A percentile compares a stretch with the other conserved stretches of the same genome.
Evolutionary conservation across 35 echinoderm and acorn worm genomes (phyloP).

Genomic region (Lytechinus pictus): DNA sequence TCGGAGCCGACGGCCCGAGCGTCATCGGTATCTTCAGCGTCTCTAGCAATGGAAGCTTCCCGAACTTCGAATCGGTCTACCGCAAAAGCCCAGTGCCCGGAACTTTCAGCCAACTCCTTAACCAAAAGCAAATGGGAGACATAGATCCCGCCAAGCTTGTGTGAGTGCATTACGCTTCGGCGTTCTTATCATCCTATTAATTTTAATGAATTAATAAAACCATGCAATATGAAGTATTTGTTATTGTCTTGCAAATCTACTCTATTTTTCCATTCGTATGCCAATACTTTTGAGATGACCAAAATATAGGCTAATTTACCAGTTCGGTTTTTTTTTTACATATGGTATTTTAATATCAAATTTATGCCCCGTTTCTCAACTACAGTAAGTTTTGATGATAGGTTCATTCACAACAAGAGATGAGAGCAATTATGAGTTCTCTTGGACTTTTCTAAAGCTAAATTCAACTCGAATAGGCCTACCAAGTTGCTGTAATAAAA

Average conservation of each 20-base stretch:
- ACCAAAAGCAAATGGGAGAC: neutral
- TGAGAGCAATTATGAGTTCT: no score
- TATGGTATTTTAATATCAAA: no score
- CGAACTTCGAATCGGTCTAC: slow-evolving; percentile 23
- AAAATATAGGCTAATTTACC: no score
- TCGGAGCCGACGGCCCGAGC: slow-evolving; percentile 37
- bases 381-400: no score
- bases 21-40: slow-evolving; percentile 48
- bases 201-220: no score
- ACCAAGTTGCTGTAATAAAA: no score
- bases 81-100: neutral
- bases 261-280: neutral
- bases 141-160: neutral
- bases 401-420: no score
- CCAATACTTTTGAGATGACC: neutral
- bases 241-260: neutral
- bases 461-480: no score
- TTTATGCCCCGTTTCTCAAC: no score
- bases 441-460: no score
- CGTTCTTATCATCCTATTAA: neutral
- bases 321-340: no score
- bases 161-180: neutral
- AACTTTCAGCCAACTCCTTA: neutral
- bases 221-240: no score
- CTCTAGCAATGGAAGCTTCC: neutral